A percentile compares a stretch with the other conserved stretches of the same genome.
These are phyloP conservation scores for Indicator indicator DNA, from an alignment of 2,113 vertebrate genomes.

Conservation along the genomic window DNA sequence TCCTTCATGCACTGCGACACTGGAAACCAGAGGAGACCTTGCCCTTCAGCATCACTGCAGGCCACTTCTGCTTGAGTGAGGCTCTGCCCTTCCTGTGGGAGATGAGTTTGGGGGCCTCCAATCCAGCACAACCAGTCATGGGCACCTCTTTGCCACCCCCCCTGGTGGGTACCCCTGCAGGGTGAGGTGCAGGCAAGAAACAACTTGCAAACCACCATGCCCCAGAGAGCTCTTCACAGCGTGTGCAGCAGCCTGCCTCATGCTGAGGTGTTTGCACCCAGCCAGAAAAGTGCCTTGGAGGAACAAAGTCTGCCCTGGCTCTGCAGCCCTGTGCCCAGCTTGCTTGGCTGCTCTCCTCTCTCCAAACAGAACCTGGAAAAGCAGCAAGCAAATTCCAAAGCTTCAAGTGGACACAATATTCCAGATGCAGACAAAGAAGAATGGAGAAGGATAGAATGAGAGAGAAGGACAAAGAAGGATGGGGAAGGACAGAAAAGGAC, in stretches of 20 bases:
- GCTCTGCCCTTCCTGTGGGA: not conserved
- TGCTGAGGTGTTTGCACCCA: not conserved
- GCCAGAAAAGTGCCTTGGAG: not conserved
- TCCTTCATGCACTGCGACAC: not conserved
- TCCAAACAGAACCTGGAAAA: not conserved
- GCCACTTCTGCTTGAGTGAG: not conserved
- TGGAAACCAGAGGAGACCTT: not conserved
- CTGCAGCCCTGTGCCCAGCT: not conserved
- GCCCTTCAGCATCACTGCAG: not conserved
- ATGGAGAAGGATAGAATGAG: too few relatives aligned
- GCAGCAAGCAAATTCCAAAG: not conserved
- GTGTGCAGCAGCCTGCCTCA: not conserved
- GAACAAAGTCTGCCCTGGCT: not conserved
- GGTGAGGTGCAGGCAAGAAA: not conserved
- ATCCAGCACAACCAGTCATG: not conserved
- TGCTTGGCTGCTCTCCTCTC: not conserved
- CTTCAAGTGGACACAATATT: not conserved
- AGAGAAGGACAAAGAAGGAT: too few relatives aligned
- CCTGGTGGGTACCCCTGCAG: too few relatives aligned
- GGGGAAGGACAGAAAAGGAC: too few relatives aligned
- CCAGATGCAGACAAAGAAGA: too few relatives aligned
- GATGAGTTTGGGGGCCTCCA: not conserved
- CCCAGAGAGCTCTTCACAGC: not conserved
- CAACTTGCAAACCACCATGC: rapidly evolving
- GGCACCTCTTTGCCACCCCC: not conserved